A percentile compares a stretch with the other conserved stretches of the same genome.
Conservation (phyloP, 2,888 invertebrate genomes). For the Clunio marinus region DNA sequence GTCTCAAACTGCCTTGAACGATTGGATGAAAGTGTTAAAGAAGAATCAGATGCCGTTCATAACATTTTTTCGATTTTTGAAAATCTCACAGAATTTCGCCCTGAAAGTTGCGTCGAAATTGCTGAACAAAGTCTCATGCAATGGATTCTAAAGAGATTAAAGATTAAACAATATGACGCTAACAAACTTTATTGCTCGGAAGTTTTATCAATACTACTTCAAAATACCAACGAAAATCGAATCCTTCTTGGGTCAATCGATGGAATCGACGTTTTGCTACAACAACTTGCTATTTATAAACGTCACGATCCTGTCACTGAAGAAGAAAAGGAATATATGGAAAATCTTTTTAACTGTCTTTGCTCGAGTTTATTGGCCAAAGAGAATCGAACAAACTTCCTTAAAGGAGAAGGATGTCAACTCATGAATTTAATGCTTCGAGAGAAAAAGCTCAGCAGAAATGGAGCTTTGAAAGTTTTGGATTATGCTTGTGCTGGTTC, state of each 20-base stretch:
- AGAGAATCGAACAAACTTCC: conserved; percentile 84
- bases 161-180: conserved; percentile 82
- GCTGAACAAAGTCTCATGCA: conserved; percentile 85
- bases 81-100: conserved; percentile 87
- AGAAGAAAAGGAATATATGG: conserved; percentile 98
- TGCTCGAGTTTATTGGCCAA: conserved; percentile 89
- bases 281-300: conserved; percentile 92
- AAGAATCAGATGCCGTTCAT: conserved; percentile 94
- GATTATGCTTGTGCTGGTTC: conserved; percentile 94
- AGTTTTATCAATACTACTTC: conserved; percentile 89
- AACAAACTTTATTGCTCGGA: conserved; percentile 96
- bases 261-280: conserved; percentile 91
- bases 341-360: conserved; percentile 93
- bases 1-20: conserved; percentile 85
- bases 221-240: conserved; percentile 80
- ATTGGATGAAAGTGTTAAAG: conserved; percentile 87
- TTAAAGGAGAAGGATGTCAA: conserved; percentile 95
- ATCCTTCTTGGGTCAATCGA: conserved; percentile 83
- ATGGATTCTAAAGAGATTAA: conserved; percentile 88
- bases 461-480: conserved; percentile 94
- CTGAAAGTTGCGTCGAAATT: conserved; percentile 77
- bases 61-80: conserved; percentile 88
- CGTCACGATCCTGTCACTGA: conserved; percentile 84
- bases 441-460: conserved; percentile 94
- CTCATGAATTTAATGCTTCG: conserved; percentile 98